phyloP scores from a whole-genome alignment of 2,888 invertebrate genomes.

The Scaptodrosophila latifasciaeformis region DNA sequence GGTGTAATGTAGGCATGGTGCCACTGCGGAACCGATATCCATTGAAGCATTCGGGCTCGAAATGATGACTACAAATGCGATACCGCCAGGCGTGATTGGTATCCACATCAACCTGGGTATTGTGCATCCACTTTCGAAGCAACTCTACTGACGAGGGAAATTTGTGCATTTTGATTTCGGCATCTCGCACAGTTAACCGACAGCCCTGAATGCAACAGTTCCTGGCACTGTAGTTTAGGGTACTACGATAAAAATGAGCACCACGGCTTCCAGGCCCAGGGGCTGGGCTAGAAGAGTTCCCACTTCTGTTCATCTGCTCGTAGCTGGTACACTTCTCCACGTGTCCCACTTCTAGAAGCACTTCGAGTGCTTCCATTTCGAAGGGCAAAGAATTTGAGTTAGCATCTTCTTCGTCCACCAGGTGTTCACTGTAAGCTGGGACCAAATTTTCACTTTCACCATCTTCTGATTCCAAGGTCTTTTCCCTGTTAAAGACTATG shows the following conservation, averaged over 20 bases:
- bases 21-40: conserved; percentile 48
- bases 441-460: too few relatives aligned
- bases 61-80: conserved; percentile 62
- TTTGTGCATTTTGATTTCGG: conserved; percentile 49
- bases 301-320: conserved; percentile 35
- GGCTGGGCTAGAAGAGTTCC: neutral
- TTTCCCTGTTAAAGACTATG: too few relatives aligned
- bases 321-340: conserved; percentile 52
- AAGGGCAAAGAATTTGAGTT: conserved; percentile 28
- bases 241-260: neutral
- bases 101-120: conserved; percentile 52
- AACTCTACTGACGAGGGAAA: conserved; percentile 46
- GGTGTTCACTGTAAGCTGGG: too few relatives aligned
- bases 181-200: conserved; percentile 34
- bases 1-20: conserved; percentile 57
- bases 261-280: too few relatives aligned
- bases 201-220: conserved; percentile 54
- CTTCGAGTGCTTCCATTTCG: conserved; percentile 39
- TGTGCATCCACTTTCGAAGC: conserved; percentile 60
- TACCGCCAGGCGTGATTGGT: conserved; percentile 50
- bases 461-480: conserved; percentile 21
- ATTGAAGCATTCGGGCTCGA: conserved; percentile 50
- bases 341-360: conserved; percentile 54
- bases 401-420: conserved; percentile 5
- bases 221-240: conserved; percentile 34